A percentile compares a stretch with the other conserved stretches of the same genome.
phyloP scores from a whole-genome alignment of 2,113 vertebrate genomes.

The Sturnira hondurensis region DNA sequence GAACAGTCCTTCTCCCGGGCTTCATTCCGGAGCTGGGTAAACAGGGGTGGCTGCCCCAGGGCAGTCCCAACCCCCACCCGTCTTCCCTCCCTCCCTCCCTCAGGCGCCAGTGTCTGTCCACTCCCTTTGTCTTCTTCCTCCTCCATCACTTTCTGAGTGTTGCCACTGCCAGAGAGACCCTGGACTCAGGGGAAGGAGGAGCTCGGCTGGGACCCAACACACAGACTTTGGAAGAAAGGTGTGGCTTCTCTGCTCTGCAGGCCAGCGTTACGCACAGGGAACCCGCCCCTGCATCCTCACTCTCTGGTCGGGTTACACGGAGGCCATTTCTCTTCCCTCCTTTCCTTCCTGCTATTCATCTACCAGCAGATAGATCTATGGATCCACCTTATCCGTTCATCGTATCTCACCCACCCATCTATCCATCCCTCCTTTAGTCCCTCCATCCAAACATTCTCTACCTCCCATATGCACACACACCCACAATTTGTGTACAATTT shows the following conservation, averaged over 20 bases:
- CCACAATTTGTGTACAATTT: background rate
- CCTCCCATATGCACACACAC: background rate
- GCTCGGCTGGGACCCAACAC: background rate
- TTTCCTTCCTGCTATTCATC: background rate
- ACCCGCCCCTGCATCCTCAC: background rate
- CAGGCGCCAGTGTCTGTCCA: background rate
- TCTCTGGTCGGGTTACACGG: background rate
- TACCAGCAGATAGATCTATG: background rate
- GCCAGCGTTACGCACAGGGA: background rate
- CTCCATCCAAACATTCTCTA: background rate
- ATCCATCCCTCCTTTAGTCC: background rate
- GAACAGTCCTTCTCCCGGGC: constrained; percentile 66
- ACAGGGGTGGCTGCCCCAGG: background rate
- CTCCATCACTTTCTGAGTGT: background rate
- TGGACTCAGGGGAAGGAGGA: background rate
- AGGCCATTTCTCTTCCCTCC: background rate
- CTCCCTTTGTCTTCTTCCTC: constrained; percentile 56
- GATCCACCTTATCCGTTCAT: background rate
- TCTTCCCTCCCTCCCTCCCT: background rate
- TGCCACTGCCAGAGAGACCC: background rate
- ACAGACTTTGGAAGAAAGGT: background rate
- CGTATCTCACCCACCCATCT: background rate
- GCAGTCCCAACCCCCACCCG: background rate
- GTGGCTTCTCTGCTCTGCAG: background rate
- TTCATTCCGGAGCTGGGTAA: constrained; percentile 37